Base-by-base conservation (phyloP, 2,888 invertebrate species). In the Phorcus lineatus region DNA sequence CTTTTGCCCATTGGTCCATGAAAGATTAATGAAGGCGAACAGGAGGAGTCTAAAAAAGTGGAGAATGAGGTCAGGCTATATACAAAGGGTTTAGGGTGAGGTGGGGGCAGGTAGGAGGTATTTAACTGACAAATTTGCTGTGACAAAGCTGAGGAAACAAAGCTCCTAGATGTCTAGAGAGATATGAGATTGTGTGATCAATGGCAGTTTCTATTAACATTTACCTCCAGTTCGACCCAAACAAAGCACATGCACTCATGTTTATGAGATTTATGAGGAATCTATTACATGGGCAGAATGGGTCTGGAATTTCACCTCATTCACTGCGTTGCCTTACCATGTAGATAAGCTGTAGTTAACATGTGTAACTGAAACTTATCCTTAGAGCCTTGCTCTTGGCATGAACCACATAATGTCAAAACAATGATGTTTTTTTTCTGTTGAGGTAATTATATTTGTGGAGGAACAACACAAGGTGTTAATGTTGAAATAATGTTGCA, bases 51-150 rank as follows among this genome's bases (percentile, higher is more conserved):
- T 2, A 62, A 28, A 62, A 62, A 62, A 47, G 28, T 62, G 28
- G 11, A 28, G 62, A 62, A 62, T 28, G 28, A 62, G 62, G 62
- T 62, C 62, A 62, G 62, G 62, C 62, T n/a, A 62, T 62, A 24
- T 62, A 62, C 62, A 62, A 62, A 24, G 28, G 62, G 62, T 62
- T 28, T 62, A 24, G 6, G 62, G 62, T 62, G 16, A n/a, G 13
- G 28, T 62, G 13, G 19, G 57, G 62, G 62, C 62, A 62, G 62
- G 62, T 62, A 62, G 62, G 62, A 62, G 62, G 62, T 62, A 62
- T 62, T 62, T 28, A 62, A 62, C 24, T 62, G 62, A 28, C 62
- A 28, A n/a, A 28, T 28, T 24, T 62, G 28, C 28, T 28, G 16
- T 62, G 62, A 28, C 24, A 28, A 62, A 28, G 62, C 62, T 62